Evolutionary conservation across 2,797 vertebrate genomes (phyloP), one percentile per base, ranked within the genome.

Genomic region (Urophycis tenuis): DNA sequence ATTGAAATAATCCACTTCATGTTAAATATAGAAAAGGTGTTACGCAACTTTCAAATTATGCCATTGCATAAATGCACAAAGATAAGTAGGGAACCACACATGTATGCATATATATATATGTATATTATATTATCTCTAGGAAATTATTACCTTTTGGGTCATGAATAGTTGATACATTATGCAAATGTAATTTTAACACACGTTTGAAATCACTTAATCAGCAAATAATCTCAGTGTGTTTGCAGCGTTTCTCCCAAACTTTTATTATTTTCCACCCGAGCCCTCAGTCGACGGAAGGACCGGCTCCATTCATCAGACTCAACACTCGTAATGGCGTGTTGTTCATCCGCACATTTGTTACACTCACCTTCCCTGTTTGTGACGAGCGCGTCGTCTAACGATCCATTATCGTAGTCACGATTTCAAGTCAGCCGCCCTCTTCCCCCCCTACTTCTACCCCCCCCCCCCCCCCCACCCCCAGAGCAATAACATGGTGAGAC

Each of bases 181-280:
- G 86, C 83, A 45, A 87, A 85, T 84, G 85, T 76, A 87, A 87
- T 86, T 79, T 67, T 53, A 79, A 69, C 34, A n/a, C 19, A 70
- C 73, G 64, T 69, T 76, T 53, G 73, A 60, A 75, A 78, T 80
- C 32, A 81, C 67, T 73, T 35, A 78, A 76, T 85, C 86, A 87
- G 84, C 87, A 77, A 36, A 53, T 81, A 80, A 75, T 80, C 80
- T 39, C 22, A 80, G 75, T 69, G 39, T 75, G 75, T 35, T 36
- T n/a, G 60, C 34, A 15, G 22, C 53, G 12, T 70, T 25, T 31
- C 22, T 10, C 22, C 25, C 17, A 2, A n/a, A 35, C 32, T 35
- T 35, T 36, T n/a, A n/a, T n/a, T n/a, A n/a, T 36, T 72, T 72
- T 39, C 30, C 41, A n/a, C 17, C 69, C 15, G 19, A 32, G 31